phyloP scores from a whole-genome alignment of 1,140 invertebrate species.

The Calycopis cecrops region DNA sequence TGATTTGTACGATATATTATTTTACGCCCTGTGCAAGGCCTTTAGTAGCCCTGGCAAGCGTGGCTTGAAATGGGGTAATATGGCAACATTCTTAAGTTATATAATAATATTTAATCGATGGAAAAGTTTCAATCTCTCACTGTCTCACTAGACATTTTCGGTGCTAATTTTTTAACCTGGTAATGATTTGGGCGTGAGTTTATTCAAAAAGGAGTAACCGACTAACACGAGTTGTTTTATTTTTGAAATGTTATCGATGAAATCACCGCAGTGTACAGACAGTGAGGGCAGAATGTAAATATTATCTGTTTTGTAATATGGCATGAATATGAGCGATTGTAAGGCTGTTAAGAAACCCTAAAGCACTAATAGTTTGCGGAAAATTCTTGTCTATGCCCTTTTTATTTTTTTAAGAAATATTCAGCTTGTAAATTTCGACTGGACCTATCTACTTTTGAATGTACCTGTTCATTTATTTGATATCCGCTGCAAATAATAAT shows the following conservation, averaged over 20 bases:
- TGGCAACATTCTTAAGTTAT: slow-evolving; percentile 36
- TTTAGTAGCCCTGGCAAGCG: neutral
- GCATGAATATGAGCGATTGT: slow-evolving; percentile 38
- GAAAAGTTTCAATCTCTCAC: slow-evolving; percentile 69
- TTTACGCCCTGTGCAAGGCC: neutral
- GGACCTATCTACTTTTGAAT: no score
- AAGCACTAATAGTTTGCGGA: slow-evolving; percentile 28
- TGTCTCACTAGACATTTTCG: slow-evolving; percentile 42
- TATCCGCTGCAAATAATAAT: no score
- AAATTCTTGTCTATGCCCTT: slow-evolving; percentile 15
- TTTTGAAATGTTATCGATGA: neutral
- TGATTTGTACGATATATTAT: neutral
- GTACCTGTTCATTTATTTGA: no score
- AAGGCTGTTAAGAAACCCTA: slow-evolving; percentile 39
- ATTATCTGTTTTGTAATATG: slow-evolving; percentile 43
- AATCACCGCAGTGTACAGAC: slow-evolving; percentile 26
- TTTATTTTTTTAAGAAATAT: neutral
- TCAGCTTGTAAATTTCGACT: no score
- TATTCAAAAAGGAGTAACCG: neutral
- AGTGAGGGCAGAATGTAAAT: slow-evolving; percentile 62
- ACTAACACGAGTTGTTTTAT: neutral
- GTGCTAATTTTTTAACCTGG: slow-evolving; percentile 36
- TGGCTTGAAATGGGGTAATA: slow-evolving; percentile 4
- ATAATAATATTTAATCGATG: slow-evolving; percentile 47
- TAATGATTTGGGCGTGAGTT: slow-evolving; percentile 6